Percentiles rank a stretch among this genome's conserved stretches.
These are phyloP conservation scores for Scrobipalpa atriplicella DNA, from an alignment of 2,888 invertebrate genomes.

Conservation along the genomic window DNA sequence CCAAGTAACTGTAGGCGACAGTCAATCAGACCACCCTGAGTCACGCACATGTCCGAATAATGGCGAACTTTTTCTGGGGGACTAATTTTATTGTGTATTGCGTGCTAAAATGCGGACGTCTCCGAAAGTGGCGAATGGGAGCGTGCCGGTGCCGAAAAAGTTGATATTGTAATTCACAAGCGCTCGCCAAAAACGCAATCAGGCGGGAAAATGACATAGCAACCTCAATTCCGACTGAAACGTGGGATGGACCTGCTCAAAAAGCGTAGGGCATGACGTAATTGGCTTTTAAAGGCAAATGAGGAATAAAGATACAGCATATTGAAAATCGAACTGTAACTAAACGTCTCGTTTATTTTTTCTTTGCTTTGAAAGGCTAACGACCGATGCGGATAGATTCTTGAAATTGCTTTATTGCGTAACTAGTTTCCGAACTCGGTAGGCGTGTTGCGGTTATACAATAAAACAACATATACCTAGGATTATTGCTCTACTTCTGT, in stretches of 20 bases:
- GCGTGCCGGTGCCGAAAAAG: conserved; percentile 14
- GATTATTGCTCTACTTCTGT: conserved; percentile 7
- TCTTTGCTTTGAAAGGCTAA: conserved; percentile 68
- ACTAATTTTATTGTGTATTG: conserved; percentile 26
- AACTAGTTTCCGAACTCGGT: conserved; percentile 71
- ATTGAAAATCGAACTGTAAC: conserved; percentile 13
- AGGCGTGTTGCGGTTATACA: conserved; percentile 67
- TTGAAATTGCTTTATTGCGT: conserved; percentile 78
- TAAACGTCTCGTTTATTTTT: conserved; percentile 41
- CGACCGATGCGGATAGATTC: conserved; percentile 70
- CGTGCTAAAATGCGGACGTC: conserved; percentile 20
- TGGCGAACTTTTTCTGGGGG: conserved; percentile 20
- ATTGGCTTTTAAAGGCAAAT: conserved; percentile 2
- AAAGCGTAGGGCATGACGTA: neutral
- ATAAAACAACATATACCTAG: conserved; percentile 49
- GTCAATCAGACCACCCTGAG: conserved; percentile 27
- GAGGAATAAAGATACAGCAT: neutral
- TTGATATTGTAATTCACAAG: conserved; percentile 21
- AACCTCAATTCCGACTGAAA: conserved; percentile 17
- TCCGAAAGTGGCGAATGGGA: conserved; percentile 19
- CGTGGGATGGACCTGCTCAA: conserved; percentile 3
- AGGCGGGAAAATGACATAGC: conserved; percentile 2
- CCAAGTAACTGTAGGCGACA: conserved; percentile 25
- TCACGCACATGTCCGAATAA: conserved; percentile 27
- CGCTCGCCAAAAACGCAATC: conserved; percentile 14